Evolutionary conservation across 2,888 invertebrate species (phyloP), one percentile per base, ranked within the genome.

Genomic region (Biston stratarius): DNA sequence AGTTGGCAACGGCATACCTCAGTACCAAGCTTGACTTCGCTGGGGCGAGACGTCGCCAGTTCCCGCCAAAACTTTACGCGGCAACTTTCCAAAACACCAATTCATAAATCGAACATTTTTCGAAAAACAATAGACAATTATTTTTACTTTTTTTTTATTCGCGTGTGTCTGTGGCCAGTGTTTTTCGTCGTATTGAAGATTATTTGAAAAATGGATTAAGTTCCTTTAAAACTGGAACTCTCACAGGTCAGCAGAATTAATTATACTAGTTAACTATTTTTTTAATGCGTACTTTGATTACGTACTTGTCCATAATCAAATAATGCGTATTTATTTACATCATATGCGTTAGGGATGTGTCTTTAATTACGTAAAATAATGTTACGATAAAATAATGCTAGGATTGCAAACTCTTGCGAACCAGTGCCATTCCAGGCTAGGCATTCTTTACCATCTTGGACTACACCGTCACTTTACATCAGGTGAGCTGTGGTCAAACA

Each of bases 1-100:
- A 1, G 24, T 1, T 24, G n/a, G n/a, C n/a, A n/a, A n/a, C 56
- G 38, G 49, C 48, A 60, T 48, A 61, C 24, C 24, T 65, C 64
- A 73, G 72, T 69, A 52, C 36, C 44, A 48, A 42, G 15, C n/a
- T 49, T 63, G 34, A 55, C 40, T 6, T 44, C 64, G 65, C 6
- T 38, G 48, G 6, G 34, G 11, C n/a, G 8, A 52, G 33, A 34
- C 71, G 69, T 55, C 55, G 48, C 38, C 40, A 15, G 49, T 44
- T 58, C 49, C 53, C 53, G 56, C 47, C 53, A 63, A 70, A 73
- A 76, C 70, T 74, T 75, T 69, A 70, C 76, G 76, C 76, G 74
- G 64, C 64, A 67, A 67, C 65, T 60, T 65, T 48, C 52, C 60
- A 53, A 61, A 61, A 65, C 51, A 9, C 24, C 24, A 12, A n/a